A percentile compares a stretch with the other conserved stretches of the same genome.
These are phyloP conservation scores for Papilio polyxenes DNA, from an alignment of 1,140 invertebrate species.

Conservation along the genomic window DNA sequence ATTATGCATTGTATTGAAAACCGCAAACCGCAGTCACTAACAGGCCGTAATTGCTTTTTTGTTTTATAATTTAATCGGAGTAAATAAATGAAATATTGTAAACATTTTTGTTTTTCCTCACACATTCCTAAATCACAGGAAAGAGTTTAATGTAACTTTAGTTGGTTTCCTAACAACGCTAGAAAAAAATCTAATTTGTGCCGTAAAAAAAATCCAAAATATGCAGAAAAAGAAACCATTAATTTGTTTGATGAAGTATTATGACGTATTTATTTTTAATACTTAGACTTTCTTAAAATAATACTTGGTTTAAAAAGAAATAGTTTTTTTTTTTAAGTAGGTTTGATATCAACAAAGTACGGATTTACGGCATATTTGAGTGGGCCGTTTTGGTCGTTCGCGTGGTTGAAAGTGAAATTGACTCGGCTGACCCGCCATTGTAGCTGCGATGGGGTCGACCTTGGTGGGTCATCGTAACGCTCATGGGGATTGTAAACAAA, in stretches of 20 bases:
- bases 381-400: slow-evolving; percentile 15
- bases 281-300: too few relatives aligned
- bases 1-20: not conserved
- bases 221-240: too few relatives aligned
- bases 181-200: too few relatives aligned
- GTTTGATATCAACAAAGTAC: not conserved
- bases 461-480: slow-evolving; percentile 52
- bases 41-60: not conserved
- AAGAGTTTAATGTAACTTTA: too few relatives aligned
- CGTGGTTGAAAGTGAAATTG: slow-evolving; percentile 63
- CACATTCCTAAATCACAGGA: too few relatives aligned
- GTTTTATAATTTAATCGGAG: not conserved
- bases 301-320: too few relatives aligned
- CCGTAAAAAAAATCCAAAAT: too few relatives aligned
- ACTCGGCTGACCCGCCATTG: slow-evolving; percentile 61
- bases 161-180: too few relatives aligned
- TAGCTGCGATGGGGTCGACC: slow-evolving; percentile 55
- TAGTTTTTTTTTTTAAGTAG: not conserved
- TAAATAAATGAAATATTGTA: not conserved
- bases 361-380: not conserved
- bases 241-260: too few relatives aligned
- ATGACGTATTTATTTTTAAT: too few relatives aligned
- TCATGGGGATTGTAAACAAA: slow-evolving; percentile 49
- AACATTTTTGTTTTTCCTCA: too few relatives aligned
- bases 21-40: not conserved